Evolutionary conservation across 2,797 vertebrate species (phyloP).

Genomic region (Esox lucius): DNA sequence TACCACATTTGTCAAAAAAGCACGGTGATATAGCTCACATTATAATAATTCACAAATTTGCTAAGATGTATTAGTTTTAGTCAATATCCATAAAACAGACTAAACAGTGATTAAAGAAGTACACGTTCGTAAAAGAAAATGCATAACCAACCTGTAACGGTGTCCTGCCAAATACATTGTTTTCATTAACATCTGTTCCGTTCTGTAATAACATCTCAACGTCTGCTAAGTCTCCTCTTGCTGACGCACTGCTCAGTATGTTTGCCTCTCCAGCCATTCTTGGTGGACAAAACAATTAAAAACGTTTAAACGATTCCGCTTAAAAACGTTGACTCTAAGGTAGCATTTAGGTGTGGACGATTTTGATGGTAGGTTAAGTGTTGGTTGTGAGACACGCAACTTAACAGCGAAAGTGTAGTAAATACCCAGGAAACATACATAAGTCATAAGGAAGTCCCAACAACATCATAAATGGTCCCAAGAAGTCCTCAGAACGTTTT

Average conservation of each 20-base stretch:
- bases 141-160: slow-evolving; percentile 88
- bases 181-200: slow-evolving; percentile 86
- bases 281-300: slow-evolving; percentile 57
- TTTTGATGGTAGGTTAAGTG: slow-evolving; percentile 32
- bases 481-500: no score
- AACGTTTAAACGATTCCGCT: slow-evolving; percentile 14
- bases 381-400: slow-evolving; percentile 35
- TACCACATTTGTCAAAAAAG: background rate
- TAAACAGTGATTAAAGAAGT: background rate
- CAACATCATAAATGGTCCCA: no score
- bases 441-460: no score
- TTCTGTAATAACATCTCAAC: slow-evolving; percentile 80
- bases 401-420: slow-evolving; percentile 45
- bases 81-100: background rate
- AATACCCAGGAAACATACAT: slow-evolving; percentile 35
- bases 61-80: background rate
- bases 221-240: slow-evolving; percentile 80
- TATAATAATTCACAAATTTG: background rate
- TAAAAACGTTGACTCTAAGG: slow-evolving; percentile 6
- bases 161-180: slow-evolving; percentile 85
- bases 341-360: slow-evolving; percentile 11
- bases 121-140: background rate
- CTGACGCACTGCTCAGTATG: slow-evolving; percentile 86
- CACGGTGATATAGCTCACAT: background rate
- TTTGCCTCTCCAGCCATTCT: slow-evolving; percentile 84